Percentiles rank a stretch among this genome's conserved stretches.
phyloP scores from a whole-genome alignment of 2,113 vertebrate genomes.

The Rhinoderma darwinii region DNA sequence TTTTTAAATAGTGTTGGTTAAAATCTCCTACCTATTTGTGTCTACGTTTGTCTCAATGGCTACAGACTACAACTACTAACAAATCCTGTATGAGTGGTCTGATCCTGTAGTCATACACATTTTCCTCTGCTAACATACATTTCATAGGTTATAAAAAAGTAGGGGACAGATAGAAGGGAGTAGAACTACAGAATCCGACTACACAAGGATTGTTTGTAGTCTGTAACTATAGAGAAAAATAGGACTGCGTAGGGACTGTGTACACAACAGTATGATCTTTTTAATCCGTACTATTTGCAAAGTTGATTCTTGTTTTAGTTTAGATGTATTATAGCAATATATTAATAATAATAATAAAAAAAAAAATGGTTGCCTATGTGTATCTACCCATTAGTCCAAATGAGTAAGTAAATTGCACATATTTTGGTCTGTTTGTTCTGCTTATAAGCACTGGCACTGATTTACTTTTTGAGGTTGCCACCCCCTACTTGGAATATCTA shows the following conservation, averaged over 20 bases:
- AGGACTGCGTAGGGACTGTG: neutral
- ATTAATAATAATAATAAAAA: too few relatives aligned
- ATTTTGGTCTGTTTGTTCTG: too few relatives aligned
- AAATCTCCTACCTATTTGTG: neutral
- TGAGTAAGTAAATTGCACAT: too few relatives aligned
- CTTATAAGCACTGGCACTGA: too few relatives aligned
- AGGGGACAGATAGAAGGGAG: neutral
- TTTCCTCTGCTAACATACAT: neutral
- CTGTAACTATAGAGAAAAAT: neutral
- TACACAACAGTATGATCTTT: neutral
- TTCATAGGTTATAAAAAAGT: neutral
- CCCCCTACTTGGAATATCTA: too few relatives aligned
- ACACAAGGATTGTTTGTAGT: neutral
- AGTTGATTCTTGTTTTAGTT: neutral
- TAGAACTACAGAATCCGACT: neutral
- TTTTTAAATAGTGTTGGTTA: neutral
- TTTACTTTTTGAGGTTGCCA: too few relatives aligned
- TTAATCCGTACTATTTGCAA: neutral
- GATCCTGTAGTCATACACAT: neutral
- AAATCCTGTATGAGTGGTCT: neutral
- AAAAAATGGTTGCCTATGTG: too few relatives aligned
- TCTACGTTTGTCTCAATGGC: neutral
- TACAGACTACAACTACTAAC: neutral
- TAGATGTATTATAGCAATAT: neutral
- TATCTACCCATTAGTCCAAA: too few relatives aligned